Percentiles rank a stretch among this genome's conserved stretches.
These are phyloP conservation scores for Grammomys surdaster DNA, from an alignment of 2,113 vertebrate species.

Conservation along the genomic window DNA sequence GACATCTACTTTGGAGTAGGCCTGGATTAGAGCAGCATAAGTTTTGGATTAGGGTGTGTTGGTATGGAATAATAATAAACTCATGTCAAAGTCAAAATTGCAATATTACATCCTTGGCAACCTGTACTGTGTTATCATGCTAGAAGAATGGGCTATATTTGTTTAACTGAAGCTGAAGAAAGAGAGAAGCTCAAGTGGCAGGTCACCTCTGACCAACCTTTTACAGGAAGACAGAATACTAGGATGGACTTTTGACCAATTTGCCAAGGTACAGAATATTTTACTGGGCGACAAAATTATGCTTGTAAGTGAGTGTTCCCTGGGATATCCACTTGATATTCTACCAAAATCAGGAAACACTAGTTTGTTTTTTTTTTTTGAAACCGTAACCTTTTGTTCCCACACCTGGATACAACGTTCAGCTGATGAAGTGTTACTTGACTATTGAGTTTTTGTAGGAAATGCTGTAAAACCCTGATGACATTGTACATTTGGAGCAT, in stretches of 20 bases:
- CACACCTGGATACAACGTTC: constrained; percentile 28
- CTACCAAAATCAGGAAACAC: background rate
- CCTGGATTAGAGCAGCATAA: constrained; percentile 55
- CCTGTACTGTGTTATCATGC: constrained; percentile 77
- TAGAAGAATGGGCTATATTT: constrained; percentile 80
- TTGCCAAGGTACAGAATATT: background rate
- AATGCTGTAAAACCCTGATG: constrained; percentile 72
- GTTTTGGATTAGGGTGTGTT: constrained; percentile 83
- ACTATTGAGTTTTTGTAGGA: constrained; percentile 70
- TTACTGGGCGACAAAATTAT: background rate
- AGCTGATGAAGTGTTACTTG: constrained; percentile 70
- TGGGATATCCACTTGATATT: background rate
- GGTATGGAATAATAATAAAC: constrained; percentile 83
- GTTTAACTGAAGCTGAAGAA: constrained; percentile 71
- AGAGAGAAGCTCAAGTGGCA: background rate
- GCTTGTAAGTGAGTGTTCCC: background rate
- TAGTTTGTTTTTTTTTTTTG: background rate
- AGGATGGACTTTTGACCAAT: constrained; percentile 2
- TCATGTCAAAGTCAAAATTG: constrained; percentile 81
- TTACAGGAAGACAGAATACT: background rate
- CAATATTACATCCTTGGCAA: constrained; percentile 81
- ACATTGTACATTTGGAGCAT: constrained; percentile 60
- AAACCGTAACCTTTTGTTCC: background rate
- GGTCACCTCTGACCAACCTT: background rate
- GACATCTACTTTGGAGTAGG: constrained; percentile 63